Conservation (phyloP, 2,888 invertebrate genomes). For the Anthophora plumipes region DNA sequence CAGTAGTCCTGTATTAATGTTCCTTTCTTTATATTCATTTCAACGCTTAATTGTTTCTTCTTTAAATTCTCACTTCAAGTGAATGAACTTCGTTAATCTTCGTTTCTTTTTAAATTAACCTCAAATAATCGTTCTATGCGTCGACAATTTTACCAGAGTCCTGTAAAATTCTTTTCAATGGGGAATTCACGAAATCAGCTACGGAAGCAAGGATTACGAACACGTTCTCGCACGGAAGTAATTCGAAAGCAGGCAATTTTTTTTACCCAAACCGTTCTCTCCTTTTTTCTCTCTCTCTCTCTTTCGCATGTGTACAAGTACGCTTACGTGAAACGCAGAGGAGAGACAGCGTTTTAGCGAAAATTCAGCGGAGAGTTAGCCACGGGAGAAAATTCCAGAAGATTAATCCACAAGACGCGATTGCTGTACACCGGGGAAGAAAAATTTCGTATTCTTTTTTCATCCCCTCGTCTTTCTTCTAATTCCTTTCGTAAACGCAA, state of each 20-base stretch:
- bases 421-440: not conserved
- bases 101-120: not conserved
- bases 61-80: no score
- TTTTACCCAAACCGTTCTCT: not conserved
- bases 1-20: no score
- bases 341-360: conserved; percentile 9
- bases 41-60: no score
- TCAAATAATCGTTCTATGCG: not conserved
- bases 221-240: conserved; percentile 8
- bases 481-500: not conserved
- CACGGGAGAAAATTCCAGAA: conserved; percentile 16
- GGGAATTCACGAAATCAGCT: not conserved
- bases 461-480: not conserved
- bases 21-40: no score
- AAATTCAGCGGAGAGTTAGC: conserved; percentile 19
- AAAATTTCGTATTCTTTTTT: not conserved
- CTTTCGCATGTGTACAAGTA: not conserved
- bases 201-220: conserved; percentile 18
- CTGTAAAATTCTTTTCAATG: not conserved
- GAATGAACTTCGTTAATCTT: no score
- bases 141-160: not conserved
- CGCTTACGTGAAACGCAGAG: not conserved
- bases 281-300: not conserved
- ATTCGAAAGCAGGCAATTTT: conserved; percentile 22
- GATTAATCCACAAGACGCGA: conserved; percentile 24